Base-by-base conservation (phyloP, 2,888 invertebrate species). In the Bruchidius siliquastri region DNA sequence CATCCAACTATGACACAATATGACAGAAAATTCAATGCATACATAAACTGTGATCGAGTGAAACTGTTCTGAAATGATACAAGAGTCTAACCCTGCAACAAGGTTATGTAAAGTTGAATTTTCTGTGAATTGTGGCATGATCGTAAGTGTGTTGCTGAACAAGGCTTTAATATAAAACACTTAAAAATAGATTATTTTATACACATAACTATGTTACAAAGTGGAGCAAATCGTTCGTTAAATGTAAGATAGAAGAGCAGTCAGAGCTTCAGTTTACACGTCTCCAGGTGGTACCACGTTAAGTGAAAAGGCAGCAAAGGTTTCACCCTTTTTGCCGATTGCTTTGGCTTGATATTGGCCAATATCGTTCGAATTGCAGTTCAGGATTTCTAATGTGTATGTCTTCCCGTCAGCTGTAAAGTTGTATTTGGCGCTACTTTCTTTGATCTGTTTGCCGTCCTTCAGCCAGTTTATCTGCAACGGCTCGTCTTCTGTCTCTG, bases 291-390 rank as follows among this genome's bases (percentile, higher is more conserved):
- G 85, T 81, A 88, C 88, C 78, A 96, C 94, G 88, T 96, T 96
- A 69, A 96, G 89, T 77, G 96, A 95, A 90, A 96, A 96, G 80
- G 96, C 93, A 72, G 94, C 92, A 75, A 92, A 90, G 72, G 93
- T 91, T 87, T 96, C 96, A 78, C 94, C 94, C 87, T 95, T 95
- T 86, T 94, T 94, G 84, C 94, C 94, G 78, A 94, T 92, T 32
- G 94, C 95, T 82, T 94, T 92, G 21, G 95, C 94, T 81, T 93
- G 92, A 86, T 97, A 97, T 87, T 96, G 96, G 68, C 96, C 96
- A 78, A 94, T 90, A 87, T 97, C 96, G 81, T 91, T 91, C 72
- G 92, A 88, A 79, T 90, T 90, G 85, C 93, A 92, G 80, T 92
- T 90, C 79, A 91, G 90, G 79, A 97, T 93, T 85, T 93, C 92